Conservation (phyloP, 1,140 invertebrate species). For the Psix sp. region DNA sequence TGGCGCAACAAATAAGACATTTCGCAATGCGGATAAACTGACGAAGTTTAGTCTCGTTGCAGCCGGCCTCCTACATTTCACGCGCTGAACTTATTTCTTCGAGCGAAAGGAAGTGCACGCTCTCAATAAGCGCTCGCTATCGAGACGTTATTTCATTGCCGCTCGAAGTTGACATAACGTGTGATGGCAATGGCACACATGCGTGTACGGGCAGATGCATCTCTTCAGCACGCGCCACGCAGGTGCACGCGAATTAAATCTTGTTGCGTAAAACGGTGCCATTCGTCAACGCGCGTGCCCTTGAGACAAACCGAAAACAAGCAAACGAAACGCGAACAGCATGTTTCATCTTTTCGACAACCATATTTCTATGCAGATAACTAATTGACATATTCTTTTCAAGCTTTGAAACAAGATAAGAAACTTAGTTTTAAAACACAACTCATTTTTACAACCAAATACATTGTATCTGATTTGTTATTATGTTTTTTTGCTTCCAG, state of each 20-base stretch:
- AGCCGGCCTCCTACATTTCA: conserved; percentile 12
- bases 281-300: conserved; percentile 40
- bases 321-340: no score
- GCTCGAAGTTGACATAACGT: conserved; percentile 15
- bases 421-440: no score
- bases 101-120: conserved; percentile 8
- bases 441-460: no score
- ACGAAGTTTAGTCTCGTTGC: conserved; percentile 4
- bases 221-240: conserved; percentile 53
- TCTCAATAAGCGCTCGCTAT: no score
- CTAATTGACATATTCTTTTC: no score
- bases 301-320: conserved; percentile 47
- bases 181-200: conserved; percentile 7
- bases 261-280: conserved; percentile 48
- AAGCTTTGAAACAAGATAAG: no score
- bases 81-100: conserved; percentile 5
- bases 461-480: no score
- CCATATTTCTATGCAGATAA: no score
- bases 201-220: conserved; percentile 40
- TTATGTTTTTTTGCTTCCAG: no score
- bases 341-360: no score
- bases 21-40: conserved; percentile 29
- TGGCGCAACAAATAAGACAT: conserved; percentile 9
- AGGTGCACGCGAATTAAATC: conserved; percentile 57
- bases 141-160: no score